Evolutionary conservation across 1,140 invertebrate species (phyloP).

Genomic region (Cecropterus lyciades): DNA sequence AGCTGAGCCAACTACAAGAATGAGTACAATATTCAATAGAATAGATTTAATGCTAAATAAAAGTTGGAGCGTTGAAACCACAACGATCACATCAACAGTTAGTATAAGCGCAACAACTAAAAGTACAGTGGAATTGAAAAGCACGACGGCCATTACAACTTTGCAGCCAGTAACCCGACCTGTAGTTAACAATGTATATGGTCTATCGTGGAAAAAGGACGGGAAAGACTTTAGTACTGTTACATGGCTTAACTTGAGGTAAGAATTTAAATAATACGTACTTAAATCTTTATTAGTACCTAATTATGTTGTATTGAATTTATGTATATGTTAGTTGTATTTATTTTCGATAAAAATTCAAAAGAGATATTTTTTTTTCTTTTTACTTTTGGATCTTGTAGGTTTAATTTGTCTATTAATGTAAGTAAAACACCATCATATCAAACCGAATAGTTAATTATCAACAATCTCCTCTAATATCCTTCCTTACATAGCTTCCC

Average conservation of each 20-base stretch:
- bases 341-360: neutral
- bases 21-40: conserved; percentile 77
- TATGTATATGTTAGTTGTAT: conserved; percentile 1
- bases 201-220: conserved; percentile 79
- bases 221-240: conserved; percentile 75
- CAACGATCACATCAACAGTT: conserved; percentile 73
- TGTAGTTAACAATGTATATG: conserved; percentile 81
- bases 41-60: conserved; percentile 80
- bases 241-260: conserved; percentile 79
- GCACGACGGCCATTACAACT: conserved; percentile 68
- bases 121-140: conserved; percentile 59
- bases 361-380: too few species aligned
- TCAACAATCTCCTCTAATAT: too few species aligned
- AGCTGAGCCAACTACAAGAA: conserved; percentile 71
- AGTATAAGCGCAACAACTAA: conserved; percentile 73
- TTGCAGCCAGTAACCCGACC: conserved; percentile 70
- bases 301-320: neutral
- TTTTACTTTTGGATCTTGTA: too few species aligned
- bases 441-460: too few species aligned
- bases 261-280: conserved; percentile 35
- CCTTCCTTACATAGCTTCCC: too few species aligned
- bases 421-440: too few species aligned
- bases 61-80: conserved; percentile 79
- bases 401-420: too few species aligned
- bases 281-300: neutral